phyloP scores from a whole-genome alignment of 2,113 vertebrate genomes.

The Semnornis frantzii region DNA sequence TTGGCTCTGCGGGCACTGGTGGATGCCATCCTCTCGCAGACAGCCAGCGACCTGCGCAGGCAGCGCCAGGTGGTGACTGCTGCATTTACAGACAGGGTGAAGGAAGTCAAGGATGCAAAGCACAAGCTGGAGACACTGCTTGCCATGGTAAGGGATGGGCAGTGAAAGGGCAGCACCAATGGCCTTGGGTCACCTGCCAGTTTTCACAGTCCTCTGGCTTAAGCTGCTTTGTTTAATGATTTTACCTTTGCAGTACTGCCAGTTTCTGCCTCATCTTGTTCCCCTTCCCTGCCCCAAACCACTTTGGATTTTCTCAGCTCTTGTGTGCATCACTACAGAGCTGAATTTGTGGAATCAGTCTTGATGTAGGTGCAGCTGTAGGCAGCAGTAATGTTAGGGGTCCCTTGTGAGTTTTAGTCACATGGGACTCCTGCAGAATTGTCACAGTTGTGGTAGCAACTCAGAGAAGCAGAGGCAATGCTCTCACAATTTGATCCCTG shows the following conservation, averaged over 20 bases:
- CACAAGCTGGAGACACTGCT: conserved; percentile 83
- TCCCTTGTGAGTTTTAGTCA: not conserved
- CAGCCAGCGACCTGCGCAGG: conserved; percentile 73
- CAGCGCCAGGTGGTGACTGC: conserved; percentile 75
- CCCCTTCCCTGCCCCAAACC: not conserved
- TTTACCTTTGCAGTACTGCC: not conserved
- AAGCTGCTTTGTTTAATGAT: not conserved
- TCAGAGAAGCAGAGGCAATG: not conserved
- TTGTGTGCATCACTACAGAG: not conserved
- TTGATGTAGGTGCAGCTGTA: not conserved
- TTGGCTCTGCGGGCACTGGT: conserved; percentile 77
- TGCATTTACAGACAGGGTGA: conserved; percentile 77
- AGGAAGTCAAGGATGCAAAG: conserved; percentile 83
- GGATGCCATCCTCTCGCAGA: conserved; percentile 85
- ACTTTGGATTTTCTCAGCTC: not conserved
- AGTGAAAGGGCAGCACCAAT: not conserved
- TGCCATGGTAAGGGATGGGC: conserved; percentile 64
- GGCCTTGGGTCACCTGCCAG: not conserved
- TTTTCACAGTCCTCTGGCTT: not conserved
- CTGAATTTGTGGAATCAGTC: not conserved
- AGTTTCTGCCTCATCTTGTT: not conserved
- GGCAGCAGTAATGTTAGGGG: not conserved
- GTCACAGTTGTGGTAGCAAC: not conserved
- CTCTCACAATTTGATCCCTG: not conserved
- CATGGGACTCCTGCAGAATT: not conserved